Conservation (phyloP, 2,797 vertebrate genomes). For the Betta splendens region DNA sequence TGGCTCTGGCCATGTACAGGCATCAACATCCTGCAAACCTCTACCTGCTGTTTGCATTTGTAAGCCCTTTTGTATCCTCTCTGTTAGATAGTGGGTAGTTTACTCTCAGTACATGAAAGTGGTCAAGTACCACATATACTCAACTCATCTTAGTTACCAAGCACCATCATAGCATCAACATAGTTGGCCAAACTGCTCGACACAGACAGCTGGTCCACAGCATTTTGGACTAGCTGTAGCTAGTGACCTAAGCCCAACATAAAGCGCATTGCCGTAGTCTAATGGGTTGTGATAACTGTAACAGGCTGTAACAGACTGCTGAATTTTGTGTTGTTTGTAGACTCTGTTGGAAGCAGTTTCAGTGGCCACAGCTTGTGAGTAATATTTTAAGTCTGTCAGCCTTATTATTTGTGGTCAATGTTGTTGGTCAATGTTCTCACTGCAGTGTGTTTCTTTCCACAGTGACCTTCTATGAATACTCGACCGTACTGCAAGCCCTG, state of each 20-base stretch:
- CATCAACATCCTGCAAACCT: slow-evolving; percentile 92
- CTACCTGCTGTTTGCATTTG: slow-evolving; percentile 92
- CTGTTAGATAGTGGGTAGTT: neutral
- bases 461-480: slow-evolving; percentile 93
- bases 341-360: slow-evolving; percentile 90
- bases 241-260: no score
- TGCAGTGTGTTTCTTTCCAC: slow-evolving; percentile 6
- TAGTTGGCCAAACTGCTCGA: no score
- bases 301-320: no score
- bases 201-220: no score
- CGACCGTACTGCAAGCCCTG: slow-evolving; percentile 89
- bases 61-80: slow-evolving; percentile 71
- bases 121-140: no score
- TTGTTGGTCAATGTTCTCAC: slow-evolving; percentile 5
- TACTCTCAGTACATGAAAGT: neutral
- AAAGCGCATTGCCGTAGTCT: no score
- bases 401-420: neutral
- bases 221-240: no score
- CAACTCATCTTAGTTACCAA: no score
- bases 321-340: slow-evolving; percentile 77
- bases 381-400: neutral
- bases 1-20: slow-evolving; percentile 88
- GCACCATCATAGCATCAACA: no score
- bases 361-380: slow-evolving; percentile 87
- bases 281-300: no score